A percentile compares a stretch with the other conserved stretches of the same genome.
Conservation (phyloP, 2,888 invertebrate genomes). For the Leptopterna dolabrata region DNA sequence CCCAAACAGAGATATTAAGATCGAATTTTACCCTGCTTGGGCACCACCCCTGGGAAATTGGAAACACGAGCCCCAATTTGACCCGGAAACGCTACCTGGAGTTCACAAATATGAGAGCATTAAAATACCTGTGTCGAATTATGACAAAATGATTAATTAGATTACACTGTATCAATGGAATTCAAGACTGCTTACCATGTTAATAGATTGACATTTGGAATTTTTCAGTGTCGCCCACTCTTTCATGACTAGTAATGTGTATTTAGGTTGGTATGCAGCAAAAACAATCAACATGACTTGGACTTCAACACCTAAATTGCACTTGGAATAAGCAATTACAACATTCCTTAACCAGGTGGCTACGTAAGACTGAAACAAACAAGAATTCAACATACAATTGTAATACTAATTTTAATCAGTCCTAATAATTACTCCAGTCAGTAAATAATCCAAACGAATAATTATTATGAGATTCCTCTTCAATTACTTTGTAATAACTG, state of each 20-base stretch:
- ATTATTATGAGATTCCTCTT: background rate
- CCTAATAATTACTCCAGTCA: background rate
- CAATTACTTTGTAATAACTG: background rate
- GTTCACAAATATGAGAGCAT: no score
- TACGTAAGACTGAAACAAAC: background rate
- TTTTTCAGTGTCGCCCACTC: constrained; percentile 1
- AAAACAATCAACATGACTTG: constrained; percentile 24
- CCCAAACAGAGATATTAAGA: no score
- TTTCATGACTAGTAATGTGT: background rate
- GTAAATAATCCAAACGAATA: background rate
- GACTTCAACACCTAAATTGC: background rate
- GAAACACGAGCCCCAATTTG: no score
- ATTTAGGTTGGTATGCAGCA: background rate
- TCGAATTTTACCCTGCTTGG: no score
- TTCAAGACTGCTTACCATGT: background rate
- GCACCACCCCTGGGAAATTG: no score
- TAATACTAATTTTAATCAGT: background rate
- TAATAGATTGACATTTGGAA: background rate
- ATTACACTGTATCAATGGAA: background rate
- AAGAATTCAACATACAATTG: background rate
- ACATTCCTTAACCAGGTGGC: background rate
- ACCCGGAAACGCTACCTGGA: no score
- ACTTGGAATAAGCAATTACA: background rate
- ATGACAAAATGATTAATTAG: no score
- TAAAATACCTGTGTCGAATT: no score